A percentile compares a stretch with the other conserved stretches of the same genome.
These are phyloP conservation scores for Blomia tropicalis DNA, from an alignment of 2,888 invertebrate species.

Conservation along the genomic window DNA sequence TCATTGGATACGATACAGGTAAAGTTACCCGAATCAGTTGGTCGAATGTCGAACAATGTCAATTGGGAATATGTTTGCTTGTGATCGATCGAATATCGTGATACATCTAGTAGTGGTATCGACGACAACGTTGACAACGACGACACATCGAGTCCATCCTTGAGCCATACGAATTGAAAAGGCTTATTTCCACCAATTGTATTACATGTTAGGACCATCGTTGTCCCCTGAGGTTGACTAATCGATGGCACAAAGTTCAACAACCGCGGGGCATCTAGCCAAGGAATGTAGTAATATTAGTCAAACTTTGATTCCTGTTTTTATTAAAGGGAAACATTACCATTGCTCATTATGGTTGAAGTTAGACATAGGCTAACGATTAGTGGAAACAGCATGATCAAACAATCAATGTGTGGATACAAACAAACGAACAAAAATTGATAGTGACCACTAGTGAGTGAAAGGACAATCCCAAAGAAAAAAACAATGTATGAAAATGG, in stretches of 20 bases:
- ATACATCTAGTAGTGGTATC: background rate
- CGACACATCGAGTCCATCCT: background rate
- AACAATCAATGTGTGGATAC: no score
- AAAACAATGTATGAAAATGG: no score
- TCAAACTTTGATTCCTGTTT: no score
- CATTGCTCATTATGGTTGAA: no score
- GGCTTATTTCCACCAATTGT: background rate
- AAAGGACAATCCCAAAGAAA: no score
- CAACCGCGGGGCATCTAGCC: background rate
- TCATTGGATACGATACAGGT: constrained; percentile 42
- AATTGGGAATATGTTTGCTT: constrained; percentile 29
- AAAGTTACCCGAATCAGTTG: constrained; percentile 40
- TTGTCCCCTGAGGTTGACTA: background rate
- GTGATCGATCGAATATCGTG: constrained; percentile 21
- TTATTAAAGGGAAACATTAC: no score
- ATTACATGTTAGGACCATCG: background rate
- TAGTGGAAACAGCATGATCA: no score
- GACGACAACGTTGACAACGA: background rate
- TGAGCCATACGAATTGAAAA: background rate
- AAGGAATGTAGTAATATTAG: no score
- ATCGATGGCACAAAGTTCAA: background rate
- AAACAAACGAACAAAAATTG: no score
- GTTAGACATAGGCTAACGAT: no score
- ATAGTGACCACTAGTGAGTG: no score
- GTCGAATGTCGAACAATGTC: constrained; percentile 29